Conservation (phyloP, 1,140 invertebrate species). For the Pseudoatta argentina region DNA sequence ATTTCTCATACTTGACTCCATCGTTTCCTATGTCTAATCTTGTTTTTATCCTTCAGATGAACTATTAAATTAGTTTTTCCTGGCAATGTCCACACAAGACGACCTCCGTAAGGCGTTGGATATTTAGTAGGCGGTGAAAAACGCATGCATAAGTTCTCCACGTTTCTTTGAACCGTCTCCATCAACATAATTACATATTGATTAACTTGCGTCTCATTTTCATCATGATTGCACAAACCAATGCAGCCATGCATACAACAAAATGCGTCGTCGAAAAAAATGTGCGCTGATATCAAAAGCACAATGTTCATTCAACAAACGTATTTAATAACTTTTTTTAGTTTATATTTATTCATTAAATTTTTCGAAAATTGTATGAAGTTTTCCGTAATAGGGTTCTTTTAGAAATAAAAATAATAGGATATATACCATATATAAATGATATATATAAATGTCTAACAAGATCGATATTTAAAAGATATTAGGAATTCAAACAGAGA, state of each 20-base stretch:
- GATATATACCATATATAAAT: too few relatives aligned
- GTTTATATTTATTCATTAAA: neutral
- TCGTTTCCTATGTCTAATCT: conserved; percentile 94
- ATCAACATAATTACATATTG: conserved; percentile 93
- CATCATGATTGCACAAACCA: conserved; percentile 90
- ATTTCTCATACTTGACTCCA: conserved; percentile 89
- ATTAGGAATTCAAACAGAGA: neutral
- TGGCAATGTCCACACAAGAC: conserved; percentile 94
- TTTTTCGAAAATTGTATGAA: neutral
- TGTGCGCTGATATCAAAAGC: conserved; percentile 90
- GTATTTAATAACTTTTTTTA: neutral
- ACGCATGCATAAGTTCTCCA: conserved; percentile 90
- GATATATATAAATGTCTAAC: neutral
- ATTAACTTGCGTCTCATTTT: conserved; percentile 93
- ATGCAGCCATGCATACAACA: conserved; percentile 84
- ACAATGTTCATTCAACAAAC: neutral
- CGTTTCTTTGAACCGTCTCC: conserved; percentile 91
- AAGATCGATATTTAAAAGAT: neutral
- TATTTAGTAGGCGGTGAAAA: conserved; percentile 92
- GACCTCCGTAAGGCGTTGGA: conserved; percentile 95
- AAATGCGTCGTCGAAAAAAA: conserved; percentile 97
- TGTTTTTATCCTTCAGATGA: conserved; percentile 95
- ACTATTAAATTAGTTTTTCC: conserved; percentile 94
- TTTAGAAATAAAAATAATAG: neutral
- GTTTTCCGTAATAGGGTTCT: neutral